Evolutionary conservation across 1,140 invertebrate species (phyloP), one percentile per base, ranked within the genome.

Genomic region (Temnothorax curvispinosus): DNA sequence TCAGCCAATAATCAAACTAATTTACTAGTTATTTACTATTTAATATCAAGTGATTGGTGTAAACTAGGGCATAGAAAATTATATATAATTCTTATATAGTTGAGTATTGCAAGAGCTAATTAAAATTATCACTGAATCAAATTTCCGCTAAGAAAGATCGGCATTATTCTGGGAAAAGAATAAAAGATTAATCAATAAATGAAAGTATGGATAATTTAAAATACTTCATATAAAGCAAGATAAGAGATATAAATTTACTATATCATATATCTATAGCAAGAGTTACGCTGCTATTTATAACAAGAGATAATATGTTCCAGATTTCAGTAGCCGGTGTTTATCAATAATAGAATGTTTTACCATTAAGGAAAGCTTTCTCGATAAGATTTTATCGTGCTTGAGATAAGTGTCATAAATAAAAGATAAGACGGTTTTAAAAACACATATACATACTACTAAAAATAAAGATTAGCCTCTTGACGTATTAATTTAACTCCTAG

Each of bases 311-410:
- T 18, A 2, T 18, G 27, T 5, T 78, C 32, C 21, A 21, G 27
- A 6, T 27, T 27, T 0, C 3, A 11, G 9, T 74, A 35, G 9
- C 9, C 9, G 5, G 4, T 54, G 4, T 74, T 54, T 13, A n/a
- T 62, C 21, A 18, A 35, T 50, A 21, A 50, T 74, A 27, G 3
- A 50, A 75, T 41, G 2, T 56, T 78, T 38, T 52, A 13, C 2
- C 11, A 38, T 65, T 41, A 50, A 38, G 11, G 9, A 78, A 21
- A 9, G 5, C 41, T 50, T 65, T 65, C 6, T 32, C 50, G 18
- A 64, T 65, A 50, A 81, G 50, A 81, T 71, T 71, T 6, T n/a
- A 58, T 56, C 18, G 11, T 21, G 11, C 9, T 82, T 56, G 18
- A 82, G 38, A 71, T 35, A 56, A 69, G 9, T 11, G 15, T 15